Evolutionary conservation across 2,888 invertebrate genomes (phyloP).

Genomic region (Ichneumon xanthorius): DNA sequence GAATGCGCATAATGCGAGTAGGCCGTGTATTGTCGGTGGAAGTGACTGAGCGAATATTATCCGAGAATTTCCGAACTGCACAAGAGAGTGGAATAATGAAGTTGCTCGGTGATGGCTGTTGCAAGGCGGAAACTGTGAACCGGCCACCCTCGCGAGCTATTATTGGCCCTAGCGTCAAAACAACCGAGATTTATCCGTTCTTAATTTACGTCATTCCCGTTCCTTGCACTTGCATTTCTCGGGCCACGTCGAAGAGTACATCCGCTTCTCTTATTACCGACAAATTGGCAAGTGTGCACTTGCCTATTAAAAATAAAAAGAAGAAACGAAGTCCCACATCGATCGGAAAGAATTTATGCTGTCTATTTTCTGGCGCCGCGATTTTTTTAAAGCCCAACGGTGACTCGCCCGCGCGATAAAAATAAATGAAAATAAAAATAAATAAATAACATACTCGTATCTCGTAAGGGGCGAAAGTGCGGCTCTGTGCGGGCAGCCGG

Average conservation of each 20-base stretch:
- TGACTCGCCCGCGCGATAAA: background rate
- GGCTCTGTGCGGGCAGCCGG: conserved; percentile 7
- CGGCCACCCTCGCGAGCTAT: conserved; percentile 55
- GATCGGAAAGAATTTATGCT: background rate
- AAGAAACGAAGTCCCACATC: background rate
- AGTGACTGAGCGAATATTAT: conserved; percentile 13
- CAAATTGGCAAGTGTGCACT: background rate
- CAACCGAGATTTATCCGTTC: conserved; percentile 63
- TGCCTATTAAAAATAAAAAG: background rate
- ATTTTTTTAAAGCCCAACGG: background rate
- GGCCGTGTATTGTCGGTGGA: background rate
- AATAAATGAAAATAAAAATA: background rate
- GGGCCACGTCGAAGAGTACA: background rate
- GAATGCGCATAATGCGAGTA: too few species aligned
- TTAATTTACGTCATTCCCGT: conserved; percentile 55
- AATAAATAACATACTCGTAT: conserved; percentile 22
- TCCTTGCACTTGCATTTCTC: conserved; percentile 13
- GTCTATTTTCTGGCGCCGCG: background rate
- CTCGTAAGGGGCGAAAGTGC: conserved; percentile 69
- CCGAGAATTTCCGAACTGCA: conserved; percentile 2
- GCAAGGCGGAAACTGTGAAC: conserved; percentile 36
- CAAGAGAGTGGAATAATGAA: conserved; percentile 33
- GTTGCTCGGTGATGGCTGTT: conserved; percentile 29
- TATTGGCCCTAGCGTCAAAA: conserved; percentile 66
- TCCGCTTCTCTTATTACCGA: background rate